Base-by-base conservation (phyloP, 2,888 invertebrate species). In the Apamea sordens region DNA sequence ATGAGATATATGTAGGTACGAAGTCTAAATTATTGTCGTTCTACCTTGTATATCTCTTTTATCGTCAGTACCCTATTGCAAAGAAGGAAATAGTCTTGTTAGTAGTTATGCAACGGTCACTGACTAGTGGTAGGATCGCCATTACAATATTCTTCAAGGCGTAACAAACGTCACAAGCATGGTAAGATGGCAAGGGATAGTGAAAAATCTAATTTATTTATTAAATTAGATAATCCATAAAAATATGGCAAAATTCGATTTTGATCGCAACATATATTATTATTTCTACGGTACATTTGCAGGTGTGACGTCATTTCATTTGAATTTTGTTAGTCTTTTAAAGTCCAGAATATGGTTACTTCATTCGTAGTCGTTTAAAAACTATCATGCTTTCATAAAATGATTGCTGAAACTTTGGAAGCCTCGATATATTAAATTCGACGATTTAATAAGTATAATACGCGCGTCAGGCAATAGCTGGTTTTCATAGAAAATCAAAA, bases 401-500 rank as follows among this genome's bases (percentile, higher is more conserved):
- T 36, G 2, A 75, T 75, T 53, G 15, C 24, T 47, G 50, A 67
- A 13, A 75, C 2, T 36, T 50, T 28, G 28, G 18, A 76, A 76
- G 76, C 32, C 53, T 82, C 28, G 24, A 21, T 67, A 44, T 53
- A 53, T 44, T 75, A 68, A 68, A 82, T 80, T 82, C 53, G 7
- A 67, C n/a, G 36, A 36, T 76, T 65, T 24, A 80, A 56, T 50
- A 65, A 36, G 2, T 61, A 11, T n/a, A 13, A 32, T 15, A 65
- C 41, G 59, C n/a, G n/a, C 44, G 10, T 41, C 50, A 36, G 6
- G 2, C 24, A 47, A 8, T 13, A 36, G 59, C n/a, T 67, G 67
- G 28, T 75, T 82, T 65, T 67, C 81, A 65, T 32, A 65, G 50
- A 67, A 50, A 73, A 73, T 18, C 36, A 59, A 81, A 80, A 53